A percentile compares a stretch with the other conserved stretches of the same genome.
These are phyloP conservation scores for Antheraea pernyi DNA, from an alignment of 1,140 invertebrate genomes.

Conservation along the genomic window DNA sequence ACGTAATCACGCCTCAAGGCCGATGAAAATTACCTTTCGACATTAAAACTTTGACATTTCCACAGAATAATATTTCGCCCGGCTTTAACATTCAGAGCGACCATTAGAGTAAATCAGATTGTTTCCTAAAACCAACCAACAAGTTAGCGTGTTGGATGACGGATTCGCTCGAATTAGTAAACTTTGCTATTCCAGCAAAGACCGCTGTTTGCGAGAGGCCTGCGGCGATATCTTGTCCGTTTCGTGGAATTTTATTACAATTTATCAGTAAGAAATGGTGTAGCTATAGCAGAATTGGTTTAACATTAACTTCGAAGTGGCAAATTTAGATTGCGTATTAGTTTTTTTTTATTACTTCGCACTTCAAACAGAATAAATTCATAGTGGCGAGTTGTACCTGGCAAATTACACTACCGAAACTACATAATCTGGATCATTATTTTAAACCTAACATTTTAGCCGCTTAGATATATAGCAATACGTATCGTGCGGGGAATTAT, in stretches of 20 bases:
- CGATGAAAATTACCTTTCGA: constrained; percentile 17
- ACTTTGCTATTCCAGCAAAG: constrained; percentile 26
- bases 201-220: constrained; percentile 30
- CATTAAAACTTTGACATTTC: constrained; percentile 21
- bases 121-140: constrained; percentile 21
- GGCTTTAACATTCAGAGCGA: constrained; percentile 21
- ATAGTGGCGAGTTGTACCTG: too few relatives aligned
- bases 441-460: too few relatives aligned
- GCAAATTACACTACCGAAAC: too few relatives aligned
- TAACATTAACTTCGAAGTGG: too few relatives aligned
- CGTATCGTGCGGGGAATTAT: too few relatives aligned
- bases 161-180: constrained; percentile 24
- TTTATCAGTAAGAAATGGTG: too few relatives aligned
- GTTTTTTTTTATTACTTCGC: too few relatives aligned
- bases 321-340: too few relatives aligned
- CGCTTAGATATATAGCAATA: too few relatives aligned
- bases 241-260: background rate
- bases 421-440: too few relatives aligned
- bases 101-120: constrained; percentile 29
- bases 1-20: background rate
- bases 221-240: constrained; percentile 13
- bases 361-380: too few relatives aligned
- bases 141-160: constrained; percentile 26
- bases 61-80: constrained; percentile 18
- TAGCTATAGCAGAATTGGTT: too few relatives aligned